Base-by-base conservation (phyloP, 2,797 vertebrate species). In the Sebastes steindachneri region DNA sequence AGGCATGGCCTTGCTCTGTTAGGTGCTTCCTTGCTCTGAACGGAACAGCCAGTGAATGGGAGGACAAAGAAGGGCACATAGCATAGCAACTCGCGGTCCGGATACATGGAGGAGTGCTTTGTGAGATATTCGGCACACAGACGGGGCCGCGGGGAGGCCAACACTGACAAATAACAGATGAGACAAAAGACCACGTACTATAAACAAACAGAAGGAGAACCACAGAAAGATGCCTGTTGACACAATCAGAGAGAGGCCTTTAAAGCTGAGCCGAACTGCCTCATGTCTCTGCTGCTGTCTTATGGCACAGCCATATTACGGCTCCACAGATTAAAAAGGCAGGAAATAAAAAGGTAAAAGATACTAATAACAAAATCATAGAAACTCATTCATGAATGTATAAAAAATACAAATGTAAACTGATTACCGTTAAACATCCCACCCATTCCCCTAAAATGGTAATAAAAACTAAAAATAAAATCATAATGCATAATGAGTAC, bases 391-490 rank as follows among this genome's bases (percentile, higher is more conserved):
- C 74, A 90, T 76, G 51, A 92, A 92, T 60, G 78, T 90, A 92
- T 89, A 94, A 85, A 93, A 89, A 89, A 94, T 88, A 91, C 90
- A 86, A 77, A 94, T 95, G 93, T 95, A 95, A 96, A 96, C 93
- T 88, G 90, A 95, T 94, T 89, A 95, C 76, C 86, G 60, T 92
- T 93, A 93, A 90, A 92, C 88, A 92, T 89, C 92, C 91, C 86
- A 77, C 91, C 88, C 88, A 41, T 69, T 91, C 77, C 90, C 90
- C 89, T 93, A 95, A 93, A 93, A 94, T 90, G 64, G 90, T 89
- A 93, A 87, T 91, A 87, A 86, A 91, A 94, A 89, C 78, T 83
- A 92, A 94, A 94, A 93, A 70, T 90, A 92, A 92, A 93, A 92
- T 93, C 86, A 90, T 92, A 93, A 91, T 83, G 86, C 59, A 82